Evolutionary conservation across 1,140 invertebrate species (phyloP).

Genomic region (Drosophila sucinea): DNA sequence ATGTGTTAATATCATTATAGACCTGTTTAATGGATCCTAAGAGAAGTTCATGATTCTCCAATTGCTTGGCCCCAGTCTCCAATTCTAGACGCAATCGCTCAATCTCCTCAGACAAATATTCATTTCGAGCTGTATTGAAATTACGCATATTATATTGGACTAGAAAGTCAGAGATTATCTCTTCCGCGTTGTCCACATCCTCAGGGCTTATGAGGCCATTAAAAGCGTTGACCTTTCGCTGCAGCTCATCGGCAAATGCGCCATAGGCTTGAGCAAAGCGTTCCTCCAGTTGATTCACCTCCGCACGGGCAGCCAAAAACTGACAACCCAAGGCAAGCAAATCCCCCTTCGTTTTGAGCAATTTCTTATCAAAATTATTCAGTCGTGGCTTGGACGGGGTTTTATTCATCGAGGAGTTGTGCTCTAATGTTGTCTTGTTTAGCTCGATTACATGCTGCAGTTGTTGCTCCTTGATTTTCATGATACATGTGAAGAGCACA

Average conservation of each 20-base stretch:
- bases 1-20: slow-evolving; percentile 67
- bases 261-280: slow-evolving; percentile 56
- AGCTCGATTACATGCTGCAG: slow-evolving; percentile 64
- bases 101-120: slow-evolving; percentile 67
- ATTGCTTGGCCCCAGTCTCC: slow-evolving; percentile 50
- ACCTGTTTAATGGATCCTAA: slow-evolving; percentile 70
- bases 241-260: slow-evolving; percentile 62
- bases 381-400: slow-evolving; percentile 40
- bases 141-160: slow-evolving; percentile 69
- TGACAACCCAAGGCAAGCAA: slow-evolving; percentile 63
- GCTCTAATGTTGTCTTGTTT: slow-evolving; percentile 30
- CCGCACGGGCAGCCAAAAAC: slow-evolving; percentile 48
- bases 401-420: not conserved
- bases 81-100: slow-evolving; percentile 61
- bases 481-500: slow-evolving; percentile 62
- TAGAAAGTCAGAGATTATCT: slow-evolving; percentile 71
- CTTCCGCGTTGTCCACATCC: slow-evolving; percentile 51
- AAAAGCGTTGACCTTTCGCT: slow-evolving; percentile 66
- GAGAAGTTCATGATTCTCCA: slow-evolving; percentile 71
- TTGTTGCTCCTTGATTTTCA: slow-evolving; percentile 73
- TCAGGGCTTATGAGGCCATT: slow-evolving; percentile 45
- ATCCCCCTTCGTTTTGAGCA: slow-evolving; percentile 69
- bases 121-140: slow-evolving; percentile 64
- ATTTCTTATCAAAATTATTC: slow-evolving; percentile 58
- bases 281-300: slow-evolving; percentile 53